Evolutionary conservation across 2,797 vertebrate genomes (phyloP).

Genomic region (Synanceia verrucosa): DNA sequence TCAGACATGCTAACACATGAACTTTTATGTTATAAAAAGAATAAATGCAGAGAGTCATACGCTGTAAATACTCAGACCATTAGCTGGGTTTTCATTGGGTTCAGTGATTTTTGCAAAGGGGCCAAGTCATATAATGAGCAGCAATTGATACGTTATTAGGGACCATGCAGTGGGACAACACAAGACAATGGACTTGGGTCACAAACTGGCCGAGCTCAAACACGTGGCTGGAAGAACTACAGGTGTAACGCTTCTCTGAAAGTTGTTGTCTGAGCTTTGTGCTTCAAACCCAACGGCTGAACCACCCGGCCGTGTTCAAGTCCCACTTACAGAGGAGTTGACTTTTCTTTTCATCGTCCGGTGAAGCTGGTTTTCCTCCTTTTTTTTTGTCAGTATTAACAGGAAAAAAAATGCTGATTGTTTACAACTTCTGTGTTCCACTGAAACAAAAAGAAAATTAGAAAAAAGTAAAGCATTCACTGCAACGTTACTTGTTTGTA

Average conservation of each 20-base stretch:
- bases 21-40: conserved; percentile 63
- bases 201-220: conserved; percentile 76
- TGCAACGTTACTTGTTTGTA: conserved; percentile 87
- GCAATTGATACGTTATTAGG: conserved; percentile 61
- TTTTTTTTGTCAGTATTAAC: conserved; percentile 83
- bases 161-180: conserved; percentile 84
- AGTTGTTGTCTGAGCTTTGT: conserved; percentile 89
- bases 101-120: conserved; percentile 86
- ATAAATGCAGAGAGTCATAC: conserved; percentile 60
- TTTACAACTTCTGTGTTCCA: conserved; percentile 87
- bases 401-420: conserved; percentile 80
- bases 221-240: conserved; percentile 10
- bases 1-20: conserved; percentile 54
- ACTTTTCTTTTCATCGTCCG: conserved; percentile 78
- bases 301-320: conserved; percentile 40
- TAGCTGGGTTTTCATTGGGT: conserved; percentile 83
- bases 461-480: conserved; percentile 81
- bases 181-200: conserved; percentile 82
- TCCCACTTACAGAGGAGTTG: conserved; percentile 45
- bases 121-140: conserved; percentile 83
- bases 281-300: conserved; percentile 89
- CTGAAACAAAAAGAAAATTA: conserved; percentile 74
- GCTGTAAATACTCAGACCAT: conserved; percentile 81
- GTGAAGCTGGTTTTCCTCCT: conserved; percentile 79
- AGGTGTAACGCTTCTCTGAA: conserved; percentile 76